These are phyloP conservation scores for Blastomussa wellsi DNA, from an alignment of 92 coral and sea anemone genomes.

Conservation along the genomic window DNA sequence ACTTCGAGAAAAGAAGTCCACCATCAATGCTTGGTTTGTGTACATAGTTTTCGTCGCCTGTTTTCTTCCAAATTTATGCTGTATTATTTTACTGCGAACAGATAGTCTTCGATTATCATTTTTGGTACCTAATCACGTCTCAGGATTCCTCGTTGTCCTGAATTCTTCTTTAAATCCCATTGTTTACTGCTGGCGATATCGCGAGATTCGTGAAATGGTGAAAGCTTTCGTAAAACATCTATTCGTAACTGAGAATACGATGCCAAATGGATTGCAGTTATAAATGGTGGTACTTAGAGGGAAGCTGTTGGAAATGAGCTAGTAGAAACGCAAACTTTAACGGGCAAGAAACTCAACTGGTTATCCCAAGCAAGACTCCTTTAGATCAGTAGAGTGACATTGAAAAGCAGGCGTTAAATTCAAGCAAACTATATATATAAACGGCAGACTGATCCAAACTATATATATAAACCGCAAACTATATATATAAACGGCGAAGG, in stretches of 20 bases:
- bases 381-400: too few species aligned
- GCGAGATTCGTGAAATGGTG: not conserved
- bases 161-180: constrained; percentile 25
- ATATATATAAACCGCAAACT: too few species aligned
- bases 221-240: not conserved
- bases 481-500: too few species aligned
- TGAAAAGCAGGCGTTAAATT: too few species aligned
- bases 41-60: constrained; percentile 6
- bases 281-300: not conserved
- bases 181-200: constrained; percentile 27
- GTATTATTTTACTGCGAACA: not conserved
- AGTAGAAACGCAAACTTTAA: not conserved
- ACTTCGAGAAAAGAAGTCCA: not conserved
- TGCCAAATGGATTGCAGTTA: not conserved
- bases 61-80: constrained; percentile 24
- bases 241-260: not conserved
- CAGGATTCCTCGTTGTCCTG: constrained; percentile 15
- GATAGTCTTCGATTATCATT: not conserved
- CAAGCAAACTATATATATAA: too few species aligned
- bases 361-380: not conserved
- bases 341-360: not conserved
- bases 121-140: not conserved
- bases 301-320: not conserved
- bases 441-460: too few species aligned
- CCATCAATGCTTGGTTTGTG: constrained; percentile 6